phyloP scores from a whole-genome alignment of 2,888 invertebrate genomes.

The Tenthredo notha region DNA sequence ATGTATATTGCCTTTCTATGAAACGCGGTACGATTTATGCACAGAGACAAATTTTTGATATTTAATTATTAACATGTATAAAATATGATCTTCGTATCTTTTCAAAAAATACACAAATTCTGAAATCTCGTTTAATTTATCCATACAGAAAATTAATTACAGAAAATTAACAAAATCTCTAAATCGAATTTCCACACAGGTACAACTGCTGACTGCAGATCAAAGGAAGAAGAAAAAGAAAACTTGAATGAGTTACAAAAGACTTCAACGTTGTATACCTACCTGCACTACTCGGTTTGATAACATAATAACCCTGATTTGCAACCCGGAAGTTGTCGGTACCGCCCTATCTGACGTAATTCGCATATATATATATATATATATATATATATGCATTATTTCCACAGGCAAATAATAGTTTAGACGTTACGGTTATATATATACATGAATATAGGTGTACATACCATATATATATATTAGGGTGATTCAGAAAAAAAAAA shows the following conservation, averaged over 20 bases:
- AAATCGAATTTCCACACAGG: background rate
- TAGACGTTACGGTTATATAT: background rate
- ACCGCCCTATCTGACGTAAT: constrained; percentile 56
- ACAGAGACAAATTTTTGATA: background rate
- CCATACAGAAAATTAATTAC: too few relatives aligned
- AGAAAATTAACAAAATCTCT: too few relatives aligned
- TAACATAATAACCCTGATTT: constrained; percentile 61
- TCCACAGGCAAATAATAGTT: background rate
- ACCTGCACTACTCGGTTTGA: background rate
- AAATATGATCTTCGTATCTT: too few relatives aligned
- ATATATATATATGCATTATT: background rate
- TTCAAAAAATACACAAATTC: too few relatives aligned
- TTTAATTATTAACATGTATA: too few relatives aligned
- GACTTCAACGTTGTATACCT: background rate
- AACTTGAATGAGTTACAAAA: background rate
- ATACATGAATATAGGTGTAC: background rate
- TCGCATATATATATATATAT: background rate
- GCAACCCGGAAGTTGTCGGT: constrained; percentile 58
- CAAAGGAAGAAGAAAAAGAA: background rate
- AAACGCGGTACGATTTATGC: background rate
- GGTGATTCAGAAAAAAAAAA: too few relatives aligned
- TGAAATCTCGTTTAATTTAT: too few relatives aligned
- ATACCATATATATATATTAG: too few relatives aligned
- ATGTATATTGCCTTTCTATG: background rate
- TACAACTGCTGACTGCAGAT: background rate